A percentile compares a stretch with the other conserved stretches of the same genome.
Conservation (phyloP, 2,113 vertebrate genomes). For the Lathamus discolor region DNA sequence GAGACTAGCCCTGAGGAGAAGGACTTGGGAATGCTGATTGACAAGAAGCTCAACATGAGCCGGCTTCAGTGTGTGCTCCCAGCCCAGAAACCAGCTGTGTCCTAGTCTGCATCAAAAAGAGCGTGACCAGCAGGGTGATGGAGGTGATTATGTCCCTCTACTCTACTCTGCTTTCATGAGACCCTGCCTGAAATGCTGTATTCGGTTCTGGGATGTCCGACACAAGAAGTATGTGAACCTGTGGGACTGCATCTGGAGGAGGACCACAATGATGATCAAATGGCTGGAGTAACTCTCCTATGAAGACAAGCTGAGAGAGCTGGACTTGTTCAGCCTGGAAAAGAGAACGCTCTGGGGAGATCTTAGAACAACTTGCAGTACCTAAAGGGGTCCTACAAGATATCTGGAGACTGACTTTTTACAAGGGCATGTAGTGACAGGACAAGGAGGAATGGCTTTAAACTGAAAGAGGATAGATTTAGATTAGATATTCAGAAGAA, state of each 20-base stretch:
- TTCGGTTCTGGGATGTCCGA: background rate
- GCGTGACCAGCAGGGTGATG: too few species aligned
- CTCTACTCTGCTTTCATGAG: background rate
- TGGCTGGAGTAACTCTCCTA: background rate
- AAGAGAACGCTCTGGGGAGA: background rate
- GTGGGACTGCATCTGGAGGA: background rate
- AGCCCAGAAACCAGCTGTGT: background rate
- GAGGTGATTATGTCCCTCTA: background rate
- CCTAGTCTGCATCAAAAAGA: background rate
- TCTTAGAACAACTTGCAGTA: background rate
- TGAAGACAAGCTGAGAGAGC: background rate
- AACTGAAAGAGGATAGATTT: background rate
- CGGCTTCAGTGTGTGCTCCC: background rate
- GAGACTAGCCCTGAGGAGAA: background rate
- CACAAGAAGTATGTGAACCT: background rate
- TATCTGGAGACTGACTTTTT: background rate
- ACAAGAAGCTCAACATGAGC: background rate
- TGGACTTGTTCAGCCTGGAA: background rate
- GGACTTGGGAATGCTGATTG: background rate
- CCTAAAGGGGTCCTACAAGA: background rate
- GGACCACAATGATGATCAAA: background rate
- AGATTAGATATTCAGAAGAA: background rate
- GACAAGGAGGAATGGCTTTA: background rate
- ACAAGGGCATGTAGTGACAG: background rate
- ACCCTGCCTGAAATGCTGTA: background rate